These are phyloP conservation scores for Noturus placidus DNA, from an alignment of 2,113 vertebrate species.

Conservation along the genomic window DNA sequence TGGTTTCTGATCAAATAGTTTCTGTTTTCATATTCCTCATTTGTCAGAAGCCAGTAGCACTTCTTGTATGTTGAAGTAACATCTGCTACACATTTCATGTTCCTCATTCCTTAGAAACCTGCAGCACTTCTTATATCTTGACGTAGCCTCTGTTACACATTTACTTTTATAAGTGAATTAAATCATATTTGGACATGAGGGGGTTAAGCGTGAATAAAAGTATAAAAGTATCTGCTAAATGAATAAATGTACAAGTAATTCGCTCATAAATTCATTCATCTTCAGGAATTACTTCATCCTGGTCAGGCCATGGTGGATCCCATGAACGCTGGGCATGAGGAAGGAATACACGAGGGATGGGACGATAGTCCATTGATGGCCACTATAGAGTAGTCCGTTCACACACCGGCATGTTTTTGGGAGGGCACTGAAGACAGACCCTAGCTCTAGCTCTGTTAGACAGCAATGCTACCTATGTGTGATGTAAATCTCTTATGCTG, in stretches of 20 bases:
- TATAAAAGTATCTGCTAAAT: no score
- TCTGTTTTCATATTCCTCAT: background rate
- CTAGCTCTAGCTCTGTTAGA: background rate
- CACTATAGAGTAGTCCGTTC: background rate
- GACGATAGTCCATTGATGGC: background rate
- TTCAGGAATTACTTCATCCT: background rate
- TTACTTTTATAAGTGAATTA: background rate
- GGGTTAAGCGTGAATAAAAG: background rate
- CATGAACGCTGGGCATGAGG: background rate
- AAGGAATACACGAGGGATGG: background rate
- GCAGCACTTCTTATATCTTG: background rate
- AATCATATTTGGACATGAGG: background rate
- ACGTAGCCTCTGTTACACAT: background rate
- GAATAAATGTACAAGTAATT: no score
- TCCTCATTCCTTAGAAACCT: background rate
- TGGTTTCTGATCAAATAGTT: background rate
- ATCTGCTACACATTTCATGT: background rate
- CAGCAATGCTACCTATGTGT: background rate
- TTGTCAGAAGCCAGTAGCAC: background rate
- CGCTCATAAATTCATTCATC: background rate
- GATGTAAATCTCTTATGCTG: background rate
- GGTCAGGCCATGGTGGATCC: background rate
- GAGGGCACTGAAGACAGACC: background rate
- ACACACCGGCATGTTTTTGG: background rate
- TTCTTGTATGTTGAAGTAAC: background rate